Base-by-base conservation (phyloP, 2,113 vertebrate genomes). In the Gallinago undulata region DNA sequence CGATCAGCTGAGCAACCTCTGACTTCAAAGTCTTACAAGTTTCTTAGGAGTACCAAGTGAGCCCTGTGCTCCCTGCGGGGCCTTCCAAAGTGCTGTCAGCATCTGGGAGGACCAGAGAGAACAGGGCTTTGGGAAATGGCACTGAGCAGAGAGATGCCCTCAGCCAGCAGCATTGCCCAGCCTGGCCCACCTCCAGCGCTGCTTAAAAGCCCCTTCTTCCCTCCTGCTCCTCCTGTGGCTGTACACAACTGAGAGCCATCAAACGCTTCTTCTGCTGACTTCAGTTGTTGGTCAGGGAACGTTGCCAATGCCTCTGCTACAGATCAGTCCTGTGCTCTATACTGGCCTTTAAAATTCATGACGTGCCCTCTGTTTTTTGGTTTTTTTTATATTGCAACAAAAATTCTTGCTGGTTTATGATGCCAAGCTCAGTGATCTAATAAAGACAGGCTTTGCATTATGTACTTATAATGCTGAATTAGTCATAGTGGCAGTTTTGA, bases 401-500 rank as follows among this genome's bases (percentile, higher is more conserved):
- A 93, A 94, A 92, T 82, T 90, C 81, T 76, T 91, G 45, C 66
- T 92, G 63, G 62, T 92, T 95, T 95, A 96, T 64, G 81, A 85
- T 76, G 28, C 73, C 75, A 88, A 45, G 24, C 63, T 84, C 5
- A 4, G 47, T 83, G 67, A 87, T 94, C 93, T 92, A 96, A 96
- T 95, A 97, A 97, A 95, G 90, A 78, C 69, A 80, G 89, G 18
- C 59, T 85, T 95, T 87, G 72, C 0, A 1, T 91, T 96, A 72
- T 84, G 76, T 60, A 81, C 81, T 96, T 89, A 79, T 55, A 86
- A 94, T 82, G 39, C 86, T 74, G 89, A 93, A 96, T 97, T 96
- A 97, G 75, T 96, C 92, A 96, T 51, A 84, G 73, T 90, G 94
- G 57, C 93, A 91, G 82, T 62, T 90, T 92, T 90, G 93, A 95